phyloP scores from a whole-genome alignment of 2,888 invertebrate genomes.

The Ophion ellenae region DNA sequence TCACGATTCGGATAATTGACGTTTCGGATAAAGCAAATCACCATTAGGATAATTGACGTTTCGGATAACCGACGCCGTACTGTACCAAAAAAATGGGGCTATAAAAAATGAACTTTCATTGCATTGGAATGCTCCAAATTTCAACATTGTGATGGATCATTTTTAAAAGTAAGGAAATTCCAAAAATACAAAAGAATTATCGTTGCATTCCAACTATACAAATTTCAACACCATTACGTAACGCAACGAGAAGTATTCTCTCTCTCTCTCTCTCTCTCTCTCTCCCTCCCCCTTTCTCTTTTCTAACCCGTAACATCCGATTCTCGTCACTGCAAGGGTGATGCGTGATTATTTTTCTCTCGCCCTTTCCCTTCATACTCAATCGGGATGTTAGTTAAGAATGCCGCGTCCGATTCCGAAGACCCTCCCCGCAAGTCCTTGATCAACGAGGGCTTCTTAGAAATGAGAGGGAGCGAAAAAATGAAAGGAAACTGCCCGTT shows the following conservation, averaged over 20 bases:
- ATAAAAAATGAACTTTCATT: no score
- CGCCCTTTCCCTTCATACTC: not conserved
- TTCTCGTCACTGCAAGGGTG: not conserved
- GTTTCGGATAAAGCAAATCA: no score
- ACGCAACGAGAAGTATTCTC: no score
- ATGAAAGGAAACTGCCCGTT: conserved; percentile 10
- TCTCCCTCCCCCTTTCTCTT: not conserved
- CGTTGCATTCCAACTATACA: no score
- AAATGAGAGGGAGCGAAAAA: conserved; percentile 23
- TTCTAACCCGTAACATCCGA: not conserved
- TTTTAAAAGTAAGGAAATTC: no score
- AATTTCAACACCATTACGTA: not conserved
- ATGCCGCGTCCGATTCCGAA: conserved; percentile 6
- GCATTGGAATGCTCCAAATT: no score
- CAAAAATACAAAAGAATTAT: no score
- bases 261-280: not conserved
- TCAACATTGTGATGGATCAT: no score
- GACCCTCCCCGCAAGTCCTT: conserved; percentile 43
- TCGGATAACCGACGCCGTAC: no score
- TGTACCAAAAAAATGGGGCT: no score
- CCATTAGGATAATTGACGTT: no score
- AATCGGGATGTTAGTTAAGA: conserved; percentile 15
- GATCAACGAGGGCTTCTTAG: conserved; percentile 50
- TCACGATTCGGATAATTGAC: no score
- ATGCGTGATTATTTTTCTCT: not conserved